Evolutionary conservation across 2,797 vertebrate genomes (phyloP).

Genomic region (Heterohyrax brucei): DNA sequence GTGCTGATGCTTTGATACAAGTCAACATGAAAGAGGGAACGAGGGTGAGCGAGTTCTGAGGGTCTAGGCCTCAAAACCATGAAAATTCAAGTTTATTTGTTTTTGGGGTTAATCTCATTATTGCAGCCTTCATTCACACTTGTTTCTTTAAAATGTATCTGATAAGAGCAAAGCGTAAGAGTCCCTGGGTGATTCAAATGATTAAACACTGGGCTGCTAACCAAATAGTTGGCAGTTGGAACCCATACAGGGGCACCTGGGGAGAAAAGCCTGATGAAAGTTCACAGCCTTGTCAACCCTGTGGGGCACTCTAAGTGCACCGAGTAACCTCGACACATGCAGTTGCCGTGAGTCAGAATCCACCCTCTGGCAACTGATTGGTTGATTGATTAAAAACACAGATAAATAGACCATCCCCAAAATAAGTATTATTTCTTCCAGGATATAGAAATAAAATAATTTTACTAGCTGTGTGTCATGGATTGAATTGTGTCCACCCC

Average conservation of each 20-base stretch:
- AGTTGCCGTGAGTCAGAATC: neutral
- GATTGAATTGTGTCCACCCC: no score
- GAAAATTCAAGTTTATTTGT: neutral
- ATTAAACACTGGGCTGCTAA: neutral
- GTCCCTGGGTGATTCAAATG: neutral
- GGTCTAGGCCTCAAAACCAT: neutral
- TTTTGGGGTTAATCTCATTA: neutral
- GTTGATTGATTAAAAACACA: neutral
- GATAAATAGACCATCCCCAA: neutral
- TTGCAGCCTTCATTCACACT: neutral
- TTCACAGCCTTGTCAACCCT: neutral
- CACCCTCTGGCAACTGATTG: neutral
- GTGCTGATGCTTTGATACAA: neutral
- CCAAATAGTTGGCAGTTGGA: neutral
- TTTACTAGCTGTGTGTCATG: neutral
- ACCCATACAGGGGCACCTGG: neutral
- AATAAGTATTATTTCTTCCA: neutral
- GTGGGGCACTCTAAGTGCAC: no score
- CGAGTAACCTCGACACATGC: neutral
- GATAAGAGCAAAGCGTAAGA: neutral
- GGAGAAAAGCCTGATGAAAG: neutral
- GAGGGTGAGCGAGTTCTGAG: neutral
- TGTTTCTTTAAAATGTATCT: neutral
- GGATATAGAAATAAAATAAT: neutral
- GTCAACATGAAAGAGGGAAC: neutral